Conservation (phyloP, 2,888 invertebrate genomes). For the Scaptomyza tumidula region DNA sequence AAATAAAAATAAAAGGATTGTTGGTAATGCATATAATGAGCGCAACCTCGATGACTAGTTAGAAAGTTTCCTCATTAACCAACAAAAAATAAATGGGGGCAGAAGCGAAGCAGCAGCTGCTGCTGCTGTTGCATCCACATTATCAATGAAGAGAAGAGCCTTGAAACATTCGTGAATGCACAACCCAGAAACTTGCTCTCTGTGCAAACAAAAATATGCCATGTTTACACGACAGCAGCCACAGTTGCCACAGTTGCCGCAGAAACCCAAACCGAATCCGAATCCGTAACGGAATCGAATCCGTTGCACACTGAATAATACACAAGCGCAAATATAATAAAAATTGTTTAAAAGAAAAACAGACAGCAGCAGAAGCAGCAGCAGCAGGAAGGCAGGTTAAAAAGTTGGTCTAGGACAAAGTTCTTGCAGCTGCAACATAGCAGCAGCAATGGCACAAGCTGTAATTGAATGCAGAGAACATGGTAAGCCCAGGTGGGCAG, state of each 20-base stretch:
- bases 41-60: conserved; percentile 39
- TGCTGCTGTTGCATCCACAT: conserved; percentile 33
- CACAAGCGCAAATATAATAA: conserved; percentile 52
- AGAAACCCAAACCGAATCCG: conserved; percentile 12
- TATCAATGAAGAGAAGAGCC: conserved; percentile 51
- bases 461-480: conserved; percentile 48
- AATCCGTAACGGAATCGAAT: conserved; percentile 51
- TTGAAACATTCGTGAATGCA: conserved; percentile 40
- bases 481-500: conserved; percentile 18
- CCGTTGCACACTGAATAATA: conserved; percentile 47
- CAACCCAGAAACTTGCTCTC: conserved; percentile 9
- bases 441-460: conserved; percentile 8
- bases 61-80: conserved; percentile 55
- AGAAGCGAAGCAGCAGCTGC: background rate
- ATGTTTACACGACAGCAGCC: conserved; percentile 47
- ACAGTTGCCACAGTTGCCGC: background rate
- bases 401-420: conserved; percentile 82
- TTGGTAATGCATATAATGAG: conserved; percentile 67
- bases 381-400: conserved; percentile 21
- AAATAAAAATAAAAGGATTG: conserved; percentile 35
- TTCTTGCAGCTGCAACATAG: conserved; percentile 32
- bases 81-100: background rate
- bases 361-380: conserved; percentile 1
- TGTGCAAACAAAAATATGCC: conserved; percentile 38
- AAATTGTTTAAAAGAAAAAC: conserved; percentile 65